Conservation (phyloP, 2,888 invertebrate genomes). For the Chymomyza amoena region DNA sequence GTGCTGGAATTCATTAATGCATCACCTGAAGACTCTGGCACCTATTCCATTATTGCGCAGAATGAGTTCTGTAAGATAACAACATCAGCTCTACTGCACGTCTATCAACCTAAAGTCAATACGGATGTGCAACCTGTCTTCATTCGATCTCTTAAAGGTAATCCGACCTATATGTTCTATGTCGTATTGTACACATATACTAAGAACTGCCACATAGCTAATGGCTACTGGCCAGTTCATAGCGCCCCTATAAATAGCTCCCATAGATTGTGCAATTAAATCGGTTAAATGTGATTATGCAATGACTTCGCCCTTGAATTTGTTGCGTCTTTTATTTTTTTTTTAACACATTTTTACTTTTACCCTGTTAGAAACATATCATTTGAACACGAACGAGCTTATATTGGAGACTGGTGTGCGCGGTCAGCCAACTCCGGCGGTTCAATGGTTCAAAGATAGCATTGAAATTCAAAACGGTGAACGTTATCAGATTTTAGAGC, state of each 20-base stretch:
- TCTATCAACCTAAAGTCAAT: constrained; percentile 81
- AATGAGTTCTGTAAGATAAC: constrained; percentile 86
- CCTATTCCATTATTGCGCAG: constrained; percentile 87
- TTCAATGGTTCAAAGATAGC: constrained; percentile 89
- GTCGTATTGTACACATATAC: neutral
- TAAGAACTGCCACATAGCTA: neutral
- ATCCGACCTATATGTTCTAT: constrained; percentile 24
- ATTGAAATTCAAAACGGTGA: constrained; percentile 81
- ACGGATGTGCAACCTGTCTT: constrained; percentile 86
- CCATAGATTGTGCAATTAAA: constrained; percentile 47
- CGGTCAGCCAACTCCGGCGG: constrained; percentile 85
- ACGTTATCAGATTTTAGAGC: constrained; percentile 83
- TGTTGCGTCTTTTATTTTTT: constrained; percentile 4
- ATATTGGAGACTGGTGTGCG: constrained; percentile 88
- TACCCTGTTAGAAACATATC: constrained; percentile 84
- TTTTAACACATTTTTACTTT: neutral
- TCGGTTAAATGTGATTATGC: constrained; percentile 32
- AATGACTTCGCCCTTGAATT: constrained; percentile 24
- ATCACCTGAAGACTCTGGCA: constrained; percentile 85
- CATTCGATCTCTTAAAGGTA: constrained; percentile 86
- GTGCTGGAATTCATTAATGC: constrained; percentile 87
- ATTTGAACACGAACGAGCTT: constrained; percentile 85
- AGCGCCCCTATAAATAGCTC: constrained; percentile 48
- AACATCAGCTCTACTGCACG: constrained; percentile 86
- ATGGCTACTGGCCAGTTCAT: neutral